These are phyloP conservation scores for Drosophila virilis DNA, from an alignment of 1,140 invertebrate genomes.

Conservation along the genomic window DNA sequence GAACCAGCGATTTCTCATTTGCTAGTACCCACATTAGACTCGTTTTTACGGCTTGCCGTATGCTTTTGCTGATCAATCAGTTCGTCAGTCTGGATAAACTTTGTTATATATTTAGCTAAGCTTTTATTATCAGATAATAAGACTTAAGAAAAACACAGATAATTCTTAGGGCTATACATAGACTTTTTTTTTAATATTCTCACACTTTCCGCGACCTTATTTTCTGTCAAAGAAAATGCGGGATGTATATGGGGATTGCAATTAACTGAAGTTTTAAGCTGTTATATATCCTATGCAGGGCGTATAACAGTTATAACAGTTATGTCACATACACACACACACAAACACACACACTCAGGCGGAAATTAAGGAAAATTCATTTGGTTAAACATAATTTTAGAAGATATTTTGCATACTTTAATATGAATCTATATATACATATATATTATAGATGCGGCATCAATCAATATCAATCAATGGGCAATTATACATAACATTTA, in stretches of 20 bases:
- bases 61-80: too few relatives aligned
- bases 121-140: too few relatives aligned
- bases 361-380: slow-evolving; percentile 8
- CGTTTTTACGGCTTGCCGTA: too few relatives aligned
- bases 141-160: too few relatives aligned
- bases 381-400: slow-evolving; percentile 1
- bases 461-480: slow-evolving; percentile 41
- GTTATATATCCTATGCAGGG: slow-evolving; percentile 3
- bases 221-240: too few relatives aligned
- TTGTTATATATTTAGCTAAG: too few relatives aligned
- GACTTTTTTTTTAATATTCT: too few relatives aligned
- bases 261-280: slow-evolving; percentile 19
- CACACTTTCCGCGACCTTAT: too few relatives aligned
- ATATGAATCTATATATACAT: slow-evolving; percentile 5
- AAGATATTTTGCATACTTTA: slow-evolving; percentile 7
- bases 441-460: slow-evolving; percentile 11
- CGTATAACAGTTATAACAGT: slow-evolving; percentile 19
- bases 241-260: neutral
- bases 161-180: too few relatives aligned
- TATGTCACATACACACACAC: slow-evolving; percentile 16
- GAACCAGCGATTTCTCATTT: too few relatives aligned
- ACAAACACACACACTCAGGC: slow-evolving; percentile 21
- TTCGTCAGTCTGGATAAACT: too few relatives aligned
- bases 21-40: too few relatives aligned
- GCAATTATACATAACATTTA: slow-evolving; percentile 38